Percentiles rank a stretch among this genome's conserved stretches.
Evolutionary conservation across 2,888 invertebrate species (phyloP).

Genomic region (Dynastes hyllus): DNA sequence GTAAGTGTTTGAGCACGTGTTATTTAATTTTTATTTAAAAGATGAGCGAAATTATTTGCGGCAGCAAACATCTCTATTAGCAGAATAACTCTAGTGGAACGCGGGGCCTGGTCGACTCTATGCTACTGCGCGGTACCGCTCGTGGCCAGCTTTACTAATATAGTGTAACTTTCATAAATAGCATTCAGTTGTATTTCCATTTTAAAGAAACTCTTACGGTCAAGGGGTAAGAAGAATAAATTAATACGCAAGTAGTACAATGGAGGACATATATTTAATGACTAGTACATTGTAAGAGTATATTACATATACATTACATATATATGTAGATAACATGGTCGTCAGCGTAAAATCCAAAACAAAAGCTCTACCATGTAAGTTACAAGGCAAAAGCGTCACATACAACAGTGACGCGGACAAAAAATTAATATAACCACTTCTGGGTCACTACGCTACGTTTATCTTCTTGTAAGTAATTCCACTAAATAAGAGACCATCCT

Average conservation of each 20-base stretch:
- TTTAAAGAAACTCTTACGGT: too few relatives aligned
- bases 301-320: constrained; percentile 67
- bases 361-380: constrained; percentile 63
- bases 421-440: constrained; percentile 27
- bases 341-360: constrained; percentile 60
- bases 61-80: too few relatives aligned
- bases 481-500: constrained; percentile 3
- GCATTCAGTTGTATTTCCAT: too few relatives aligned
- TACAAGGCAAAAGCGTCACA: constrained; percentile 66
- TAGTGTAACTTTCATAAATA: too few relatives aligned
- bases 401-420: constrained; percentile 60
- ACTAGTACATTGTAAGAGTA: constrained; percentile 68
- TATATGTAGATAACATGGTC: constrained; percentile 67
- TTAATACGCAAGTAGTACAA: constrained; percentile 58
- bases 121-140: too few relatives aligned
- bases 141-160: too few relatives aligned
- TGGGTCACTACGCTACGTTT: constrained; percentile 33
- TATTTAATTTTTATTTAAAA: too few relatives aligned
- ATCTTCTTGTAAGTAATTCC: constrained; percentile 7
- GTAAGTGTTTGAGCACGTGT: too few relatives aligned
- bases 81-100: too few relatives aligned
- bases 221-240: too few relatives aligned
- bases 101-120: too few relatives aligned
- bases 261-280: constrained; percentile 70
- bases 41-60: too few relatives aligned